phyloP scores from a whole-genome alignment of 2,113 vertebrate species.

The Solea senegalensis region DNA sequence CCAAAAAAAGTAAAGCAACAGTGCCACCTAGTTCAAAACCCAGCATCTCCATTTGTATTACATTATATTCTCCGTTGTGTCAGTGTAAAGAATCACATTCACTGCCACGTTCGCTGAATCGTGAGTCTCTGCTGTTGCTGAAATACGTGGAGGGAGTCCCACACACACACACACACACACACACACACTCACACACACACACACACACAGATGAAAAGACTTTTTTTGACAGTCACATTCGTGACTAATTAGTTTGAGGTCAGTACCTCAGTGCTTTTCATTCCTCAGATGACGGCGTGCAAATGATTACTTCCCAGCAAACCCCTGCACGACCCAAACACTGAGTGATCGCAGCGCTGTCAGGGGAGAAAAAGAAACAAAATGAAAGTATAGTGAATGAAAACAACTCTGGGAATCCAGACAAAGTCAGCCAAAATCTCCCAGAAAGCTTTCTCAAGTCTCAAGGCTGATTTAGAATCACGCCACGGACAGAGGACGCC shows the following conservation, averaged over 20 bases:
- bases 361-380: slow-evolving; percentile 24
- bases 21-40: slow-evolving; percentile 51
- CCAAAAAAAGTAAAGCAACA: slow-evolving; percentile 51
- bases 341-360: slow-evolving; percentile 31
- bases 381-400: not conserved
- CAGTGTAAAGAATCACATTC: slow-evolving; percentile 21
- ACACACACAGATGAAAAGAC: not conserved
- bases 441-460: too few relatives aligned
- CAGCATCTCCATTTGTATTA: not conserved
- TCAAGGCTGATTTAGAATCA: too few relatives aligned
- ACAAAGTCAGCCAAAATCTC: not conserved
- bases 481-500: too few relatives aligned
- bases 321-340: not conserved
- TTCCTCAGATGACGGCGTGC: slow-evolving; percentile 28
- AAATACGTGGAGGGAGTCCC: slow-evolving; percentile 2
- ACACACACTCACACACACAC: not conserved
- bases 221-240: slow-evolving; percentile 17
- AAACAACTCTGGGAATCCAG: slow-evolving; percentile 14
- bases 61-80: slow-evolving; percentile 4
- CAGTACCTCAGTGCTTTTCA: slow-evolving; percentile 17
- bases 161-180: not conserved
- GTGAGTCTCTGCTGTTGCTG: slow-evolving; percentile 17
- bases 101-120: too few relatives aligned
- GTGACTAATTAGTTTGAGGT: slow-evolving; percentile 43
- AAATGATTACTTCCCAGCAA: slow-evolving; percentile 22